Evolutionary conservation across 2,888 invertebrate species (phyloP), one percentile per base, ranked within the genome.

Genomic region (Copidosoma aretas): DNA sequence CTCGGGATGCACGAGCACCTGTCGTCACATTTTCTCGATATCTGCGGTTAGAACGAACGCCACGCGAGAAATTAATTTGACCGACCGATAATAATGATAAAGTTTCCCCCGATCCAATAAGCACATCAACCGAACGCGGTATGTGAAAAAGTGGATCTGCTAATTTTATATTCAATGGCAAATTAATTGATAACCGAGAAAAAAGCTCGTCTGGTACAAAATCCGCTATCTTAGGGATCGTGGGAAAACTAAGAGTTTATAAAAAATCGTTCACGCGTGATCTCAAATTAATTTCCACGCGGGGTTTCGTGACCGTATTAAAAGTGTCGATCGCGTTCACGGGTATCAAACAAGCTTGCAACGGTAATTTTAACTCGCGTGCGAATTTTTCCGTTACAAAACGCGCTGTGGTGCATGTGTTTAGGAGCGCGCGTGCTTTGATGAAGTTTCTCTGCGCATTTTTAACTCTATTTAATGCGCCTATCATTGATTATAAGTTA

Each of bases 131-230:
- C 1, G 68, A 32, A 17, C 10, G 15, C 1, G 73, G 71, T 39
- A 67, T 3, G 21, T 72, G 72, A 53, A 72, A 73, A 17, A 67
- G 41, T 0, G 73, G 70, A 62, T 74, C 71, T 4, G 73, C 74
- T 0, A 74, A n/a, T 24, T 19, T 39, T 14, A 73, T 41, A 4
- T 68, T 68, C 0, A n/a, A 2, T 0, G 73, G 73, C 24, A 73
- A 64, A 1, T 56, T 19, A 15, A 74, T 32, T 1, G 17, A 22
- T n/a, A 66, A 41, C 12, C 73, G 60, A 0, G 67, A 60, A 53
- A 66, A 60, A 25, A 46, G 12, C 17, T 66, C 66, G 17, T 43
- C 19, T n/a, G 54, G 60, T 24, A 66, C 60, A 15, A 17, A 17
- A 25, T 67, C 56, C 17, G 61, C 25, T 1, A 67, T 67, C 32